Conservation (phyloP, 2,113 vertebrate species). For the Conger conger region DNA sequence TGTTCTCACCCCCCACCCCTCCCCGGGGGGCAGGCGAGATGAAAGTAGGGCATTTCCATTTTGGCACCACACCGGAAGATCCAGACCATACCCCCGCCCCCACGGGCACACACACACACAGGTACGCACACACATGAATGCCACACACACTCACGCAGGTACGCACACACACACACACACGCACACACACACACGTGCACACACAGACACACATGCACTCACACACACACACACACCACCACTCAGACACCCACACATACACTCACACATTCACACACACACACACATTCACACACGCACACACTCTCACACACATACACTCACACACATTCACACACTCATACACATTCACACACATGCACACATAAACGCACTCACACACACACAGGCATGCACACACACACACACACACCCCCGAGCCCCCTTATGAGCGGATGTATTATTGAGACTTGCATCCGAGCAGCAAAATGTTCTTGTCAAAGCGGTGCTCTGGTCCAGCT, state of each 20-base stretch:
- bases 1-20: slow-evolving; percentile 18
- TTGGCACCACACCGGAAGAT: not conserved
- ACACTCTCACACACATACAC: too few species aligned
- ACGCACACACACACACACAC: too few species aligned
- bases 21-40: slow-evolving; percentile 31
- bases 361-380: not conserved
- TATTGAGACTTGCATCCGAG: slow-evolving; percentile 48
- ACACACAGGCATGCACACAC: too few species aligned
- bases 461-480: slow-evolving; percentile 45
- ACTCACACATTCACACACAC: too few species aligned
- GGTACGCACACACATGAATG: too few species aligned
- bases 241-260: too few species aligned
- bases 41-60: slow-evolving; percentile 39
- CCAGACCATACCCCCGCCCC: slow-evolving; percentile 1
- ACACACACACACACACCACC: not conserved
- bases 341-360: too few species aligned
- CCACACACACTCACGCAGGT: too few species aligned
- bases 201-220: too few species aligned
- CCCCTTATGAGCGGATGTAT: slow-evolving; percentile 35
- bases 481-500: slow-evolving; percentile 41
- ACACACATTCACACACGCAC: too few species aligned
- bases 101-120: slow-evolving; percentile 2
- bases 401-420: not conserved
- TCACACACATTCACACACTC: too few species aligned
- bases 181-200: too few species aligned